Evolutionary conservation across 2,113 vertebrate genomes (phyloP).

Genomic region (Corynorhinus townsendii): DNA sequence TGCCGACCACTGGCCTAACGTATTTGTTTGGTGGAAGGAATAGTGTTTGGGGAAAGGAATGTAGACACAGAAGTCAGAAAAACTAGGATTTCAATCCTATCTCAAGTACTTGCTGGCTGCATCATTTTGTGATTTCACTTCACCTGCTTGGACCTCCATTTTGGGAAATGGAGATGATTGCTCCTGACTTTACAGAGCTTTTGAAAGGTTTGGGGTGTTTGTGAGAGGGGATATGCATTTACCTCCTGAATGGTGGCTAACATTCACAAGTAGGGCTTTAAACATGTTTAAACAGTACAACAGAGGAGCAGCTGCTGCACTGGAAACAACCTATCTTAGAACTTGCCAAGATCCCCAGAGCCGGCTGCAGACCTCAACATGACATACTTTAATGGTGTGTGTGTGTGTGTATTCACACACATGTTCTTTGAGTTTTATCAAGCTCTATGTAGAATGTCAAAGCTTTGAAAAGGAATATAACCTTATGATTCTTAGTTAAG

Average conservation of each 20-base stretch:
- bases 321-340: background rate
- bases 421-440: background rate
- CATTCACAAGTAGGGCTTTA: background rate
- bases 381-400: background rate
- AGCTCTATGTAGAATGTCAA: background rate
- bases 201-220: background rate
- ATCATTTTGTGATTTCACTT: background rate
- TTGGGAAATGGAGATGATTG: background rate
- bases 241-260: background rate
- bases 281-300: background rate
- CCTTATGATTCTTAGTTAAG: background rate
- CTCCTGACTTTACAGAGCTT: background rate
- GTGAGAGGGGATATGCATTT: background rate
- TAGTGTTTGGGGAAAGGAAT: background rate
- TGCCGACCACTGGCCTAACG: too few relatives aligned
- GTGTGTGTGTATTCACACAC: background rate
- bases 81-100: background rate
- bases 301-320: background rate
- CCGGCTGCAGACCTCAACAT: background rate
- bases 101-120: background rate
- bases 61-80: background rate
- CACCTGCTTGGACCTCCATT: background rate
- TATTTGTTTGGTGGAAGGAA: background rate
- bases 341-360: background rate
- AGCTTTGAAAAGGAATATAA: conserved; percentile 9